Evolutionary conservation across 2,888 invertebrate species (phyloP), one percentile per base, ranked within the genome.

Genomic region (Tiliacea aurago): DNA sequence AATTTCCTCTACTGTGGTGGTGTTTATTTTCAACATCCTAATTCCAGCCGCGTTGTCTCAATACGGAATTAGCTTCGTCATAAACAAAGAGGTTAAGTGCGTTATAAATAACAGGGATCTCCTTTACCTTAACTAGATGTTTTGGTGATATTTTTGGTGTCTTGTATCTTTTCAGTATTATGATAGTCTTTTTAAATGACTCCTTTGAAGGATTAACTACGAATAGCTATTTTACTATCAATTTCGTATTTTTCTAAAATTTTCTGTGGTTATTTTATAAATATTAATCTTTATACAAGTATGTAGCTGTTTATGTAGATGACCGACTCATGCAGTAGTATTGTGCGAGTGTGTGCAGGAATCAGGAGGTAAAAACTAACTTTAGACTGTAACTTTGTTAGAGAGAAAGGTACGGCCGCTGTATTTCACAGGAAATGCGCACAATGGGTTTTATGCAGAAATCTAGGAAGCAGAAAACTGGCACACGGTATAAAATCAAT

Each of bases 1-100:
- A 80, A 82, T 82, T 78, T 86, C 79, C 76, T 83, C 63, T 73
- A 70, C 73, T 73, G 73, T 64, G 79, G 70, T 86, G 79, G 70
- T 86, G 79, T 87, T 88, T 87, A 78, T 83, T 85, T 84, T 83
- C 74, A 87, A 86, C 84, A 84, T 88, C 79, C 86, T 73, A 78
- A 86, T 84, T 78, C 80, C 79, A 68, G 80, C 78, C 80, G 70
- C 81, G 78, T 80, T 88, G 88, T 86, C 87, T 86, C 84, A 90
- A 90, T 90, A 90, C 92, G 76, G 89, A 92, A 91, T 92, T 91
- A 93, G 91, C 88, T 84, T 85, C 84, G 89, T 92, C 91, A 91
- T 93, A 93, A 93, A 93, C 92, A 93, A 93, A 89, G 91, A 93
- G 91, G 90, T 93, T 93, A 93, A 93, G 91, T 91, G 91, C 88